Evolutionary conservation across 2,113 vertebrate genomes (phyloP), one percentile per base, ranked within the genome.

Genomic region (Coracopsis vasa): DNA sequence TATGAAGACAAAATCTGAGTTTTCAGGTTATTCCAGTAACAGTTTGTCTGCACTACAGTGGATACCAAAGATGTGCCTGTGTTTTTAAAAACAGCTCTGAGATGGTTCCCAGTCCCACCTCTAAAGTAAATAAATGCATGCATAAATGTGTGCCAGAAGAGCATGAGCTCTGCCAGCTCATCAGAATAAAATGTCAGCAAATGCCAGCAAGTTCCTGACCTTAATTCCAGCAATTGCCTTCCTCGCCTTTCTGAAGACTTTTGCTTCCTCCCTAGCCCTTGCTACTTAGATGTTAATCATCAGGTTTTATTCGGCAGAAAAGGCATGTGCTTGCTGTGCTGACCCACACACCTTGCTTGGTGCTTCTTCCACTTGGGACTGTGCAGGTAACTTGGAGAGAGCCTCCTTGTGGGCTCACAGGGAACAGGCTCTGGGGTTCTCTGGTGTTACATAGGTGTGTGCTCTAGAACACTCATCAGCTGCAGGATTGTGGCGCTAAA

Each of bases 181-280:
- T 85, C 92, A 92, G 88, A 88, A 93, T 39, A 71, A 96, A 90
- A 94, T 93, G 90, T 83, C 92, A 95, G 62, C 88, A 95, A 95
- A 97, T 94, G 79, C 85, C 92, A 95, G 81, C 79, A 90, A 86
- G 72, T 92, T 88, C 71, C 90, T 96, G 85, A 88, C 85, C 88
- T 88, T 94, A 88, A 86, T 88, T 94, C 67, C 65, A 62, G 29
- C 45, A 54, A 60, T 86, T 77, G 21, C 51, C 47, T 75, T 89
- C 72, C 28, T 92, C 23, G 14, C 10, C 60, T 74, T 73, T 31
- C 48, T 66, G 67, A 79, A 70, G 13, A 53, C 41, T 65, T 37
- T 66, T 58, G 18, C 71, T 71, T 82, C 39, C 27, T 92, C 70
- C 39, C 42, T 50, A 86, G n/a, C 10, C 33, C 21, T 66, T 50